Conservation (phyloP, 2,888 invertebrate genomes). For the Latrodectus hesperus region DNA sequence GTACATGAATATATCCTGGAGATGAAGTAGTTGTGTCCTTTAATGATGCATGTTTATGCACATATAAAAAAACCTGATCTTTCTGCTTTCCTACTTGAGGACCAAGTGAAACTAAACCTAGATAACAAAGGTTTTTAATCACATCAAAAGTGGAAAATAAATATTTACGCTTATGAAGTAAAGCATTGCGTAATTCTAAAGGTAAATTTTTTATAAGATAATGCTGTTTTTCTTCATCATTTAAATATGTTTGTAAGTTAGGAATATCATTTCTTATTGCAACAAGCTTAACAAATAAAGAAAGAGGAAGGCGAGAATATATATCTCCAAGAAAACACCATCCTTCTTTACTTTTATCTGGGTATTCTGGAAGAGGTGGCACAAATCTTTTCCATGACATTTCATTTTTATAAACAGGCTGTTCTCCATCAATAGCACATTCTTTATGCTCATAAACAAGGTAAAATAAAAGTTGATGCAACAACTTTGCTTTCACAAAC, state of each 20-base stretch:
- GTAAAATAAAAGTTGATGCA: constrained; percentile 84
- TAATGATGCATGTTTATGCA: constrained; percentile 80
- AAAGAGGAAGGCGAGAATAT: constrained; percentile 82
- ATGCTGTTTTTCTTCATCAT: constrained; percentile 82
- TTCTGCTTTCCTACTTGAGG: constrained; percentile 81
- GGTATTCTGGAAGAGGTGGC: constrained; percentile 79
- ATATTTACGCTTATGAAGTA: constrained; percentile 79
- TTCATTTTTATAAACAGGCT: constrained; percentile 73
- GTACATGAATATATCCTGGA: constrained; percentile 80
- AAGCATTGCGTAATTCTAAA: constrained; percentile 76
- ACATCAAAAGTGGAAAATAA: constrained; percentile 79
- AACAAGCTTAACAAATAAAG: constrained; percentile 82
- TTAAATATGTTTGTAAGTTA: constrained; percentile 79
- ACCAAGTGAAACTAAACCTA: constrained; percentile 81
- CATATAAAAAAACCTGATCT: constrained; percentile 82
- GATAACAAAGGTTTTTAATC: constrained; percentile 79
- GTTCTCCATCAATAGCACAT: constrained; percentile 70
- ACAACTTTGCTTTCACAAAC: constrained; percentile 80
- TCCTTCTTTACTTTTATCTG: constrained; percentile 77
- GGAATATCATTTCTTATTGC: constrained; percentile 79
- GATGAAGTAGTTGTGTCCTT: constrained; percentile 81
- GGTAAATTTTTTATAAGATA: constrained; percentile 81
- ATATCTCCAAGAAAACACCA: constrained; percentile 84
- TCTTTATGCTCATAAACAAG: constrained; percentile 80
- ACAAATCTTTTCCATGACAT: constrained; percentile 84